Percentiles rank a stretch among this genome's conserved stretches.
These are phyloP conservation scores for Lottia gigantea DNA, from an alignment of 2,888 invertebrate genomes.

Conservation along the genomic window DNA sequence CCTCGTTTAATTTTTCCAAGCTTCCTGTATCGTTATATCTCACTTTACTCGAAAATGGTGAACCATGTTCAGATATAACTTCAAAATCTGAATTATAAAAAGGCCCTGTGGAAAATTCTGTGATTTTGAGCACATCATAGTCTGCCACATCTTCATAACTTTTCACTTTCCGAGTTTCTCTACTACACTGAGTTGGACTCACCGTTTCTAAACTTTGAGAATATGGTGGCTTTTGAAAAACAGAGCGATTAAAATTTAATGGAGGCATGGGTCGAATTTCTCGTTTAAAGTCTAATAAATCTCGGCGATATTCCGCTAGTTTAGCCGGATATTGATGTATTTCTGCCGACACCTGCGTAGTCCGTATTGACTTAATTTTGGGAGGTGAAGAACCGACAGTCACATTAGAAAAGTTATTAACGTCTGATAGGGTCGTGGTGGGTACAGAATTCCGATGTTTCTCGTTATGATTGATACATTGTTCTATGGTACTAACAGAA, in stretches of 20 bases:
- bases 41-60: conserved; percentile 51
- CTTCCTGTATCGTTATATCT: conserved; percentile 71
- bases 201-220: conserved; percentile 49
- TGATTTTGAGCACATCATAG: conserved; percentile 61
- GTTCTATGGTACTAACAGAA: conserved; percentile 12
- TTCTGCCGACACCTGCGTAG: conserved; percentile 46
- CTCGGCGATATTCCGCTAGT: not conserved
- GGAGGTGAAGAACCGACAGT: conserved; percentile 12
- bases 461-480: conserved; percentile 13
- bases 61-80: conserved; percentile 54
- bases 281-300: conserved; percentile 13
- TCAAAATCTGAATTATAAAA: conserved; percentile 59
- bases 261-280: conserved; percentile 16
- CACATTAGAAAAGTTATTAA: not conserved
- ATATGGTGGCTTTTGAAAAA: conserved; percentile 23
- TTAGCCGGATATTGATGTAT: conserved; percentile 35
- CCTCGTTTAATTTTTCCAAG: conserved; percentile 69
- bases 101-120: conserved; percentile 61
- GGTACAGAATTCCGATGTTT: conserved; percentile 1
- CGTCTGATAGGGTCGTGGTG: conserved; percentile 8
- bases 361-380: conserved; percentile 15
- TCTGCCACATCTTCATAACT: conserved; percentile 61
- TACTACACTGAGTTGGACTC: conserved; percentile 23
- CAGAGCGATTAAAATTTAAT: conserved; percentile 11
- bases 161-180: conserved; percentile 46